These are phyloP conservation scores for Arremon brunneinucha DNA, from an alignment of 2,797 vertebrate species.

Conservation along the genomic window DNA sequence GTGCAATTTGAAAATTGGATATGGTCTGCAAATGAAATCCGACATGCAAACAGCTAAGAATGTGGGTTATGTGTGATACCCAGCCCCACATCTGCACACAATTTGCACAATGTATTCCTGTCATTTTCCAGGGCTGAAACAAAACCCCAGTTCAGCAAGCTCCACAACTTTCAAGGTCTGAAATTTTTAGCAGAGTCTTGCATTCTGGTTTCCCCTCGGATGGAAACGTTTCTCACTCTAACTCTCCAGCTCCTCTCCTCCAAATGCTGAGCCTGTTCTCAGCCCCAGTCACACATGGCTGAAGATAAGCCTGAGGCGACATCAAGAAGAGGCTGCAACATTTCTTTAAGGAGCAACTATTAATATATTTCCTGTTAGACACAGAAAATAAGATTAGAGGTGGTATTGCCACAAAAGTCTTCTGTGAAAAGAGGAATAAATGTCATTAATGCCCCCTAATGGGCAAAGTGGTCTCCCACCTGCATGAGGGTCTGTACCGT, in stretches of 20 bases:
- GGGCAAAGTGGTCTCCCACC: neutral
- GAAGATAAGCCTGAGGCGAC: constrained; percentile 1
- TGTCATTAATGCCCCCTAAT: constrained; percentile 24
- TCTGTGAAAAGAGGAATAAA: constrained; percentile 33
- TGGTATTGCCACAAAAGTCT: neutral
- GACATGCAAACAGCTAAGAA: constrained; percentile 15
- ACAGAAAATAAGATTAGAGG: constrained; percentile 8
- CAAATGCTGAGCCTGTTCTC: neutral
- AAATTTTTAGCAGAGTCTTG: neutral
- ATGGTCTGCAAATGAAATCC: neutral
- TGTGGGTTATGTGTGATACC: neutral
- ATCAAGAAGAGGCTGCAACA: neutral
- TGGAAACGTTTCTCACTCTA: neutral
- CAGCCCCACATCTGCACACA: constrained; percentile 31
- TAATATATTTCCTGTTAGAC: constrained; percentile 38
- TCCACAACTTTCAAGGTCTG: neutral
- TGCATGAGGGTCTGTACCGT: neutral
- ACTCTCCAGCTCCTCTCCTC: neutral
- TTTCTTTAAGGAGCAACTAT: constrained; percentile 6
- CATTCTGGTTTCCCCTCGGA: neutral
- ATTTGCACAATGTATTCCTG: constrained; percentile 49
- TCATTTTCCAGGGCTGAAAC: constrained; percentile 22
- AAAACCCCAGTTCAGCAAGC: neutral
- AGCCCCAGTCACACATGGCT: neutral
- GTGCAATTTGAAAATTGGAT: neutral